A percentile compares a stretch with the other conserved stretches of the same genome.
phyloP scores from a whole-genome alignment of 2,888 invertebrate species.

The Salpingus planirostris region DNA sequence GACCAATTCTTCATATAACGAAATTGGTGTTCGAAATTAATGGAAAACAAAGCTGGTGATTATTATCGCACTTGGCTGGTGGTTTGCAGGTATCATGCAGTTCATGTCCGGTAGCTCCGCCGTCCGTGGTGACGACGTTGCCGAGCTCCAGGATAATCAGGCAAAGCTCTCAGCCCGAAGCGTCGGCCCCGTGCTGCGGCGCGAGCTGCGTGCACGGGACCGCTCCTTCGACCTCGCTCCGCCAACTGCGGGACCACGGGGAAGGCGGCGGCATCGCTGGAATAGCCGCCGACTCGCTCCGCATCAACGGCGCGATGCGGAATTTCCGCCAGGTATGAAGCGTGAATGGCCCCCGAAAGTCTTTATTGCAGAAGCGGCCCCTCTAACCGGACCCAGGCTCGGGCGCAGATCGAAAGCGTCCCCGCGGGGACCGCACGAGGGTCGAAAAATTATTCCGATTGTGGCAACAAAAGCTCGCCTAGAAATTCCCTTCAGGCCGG shows the following conservation, averaged over 20 bases:
- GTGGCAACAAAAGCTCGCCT: too few species aligned
- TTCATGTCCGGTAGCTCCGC: constrained; percentile 59
- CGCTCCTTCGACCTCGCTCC: constrained; percentile 75
- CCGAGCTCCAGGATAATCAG: constrained; percentile 71
- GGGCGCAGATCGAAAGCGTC: constrained; percentile 3
- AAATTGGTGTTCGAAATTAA: constrained; percentile 25
- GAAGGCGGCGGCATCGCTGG: constrained; percentile 85
- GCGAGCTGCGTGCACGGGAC: constrained; percentile 58
- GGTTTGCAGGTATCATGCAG: constrained; percentile 44
- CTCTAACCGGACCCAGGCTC: too few species aligned
- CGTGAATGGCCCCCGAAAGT: constrained; percentile 14
- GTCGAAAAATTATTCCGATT: too few species aligned
- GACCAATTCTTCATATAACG: constrained; percentile 30
- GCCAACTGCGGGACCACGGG: constrained; percentile 60
- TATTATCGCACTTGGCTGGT: constrained; percentile 24
- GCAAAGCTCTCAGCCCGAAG: constrained; percentile 80
- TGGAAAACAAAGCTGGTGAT: constrained; percentile 3
- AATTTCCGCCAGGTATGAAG: constrained; percentile 85
- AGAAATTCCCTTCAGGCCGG: too few species aligned
- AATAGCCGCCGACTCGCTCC: constrained; percentile 90
- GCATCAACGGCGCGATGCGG: constrained; percentile 93
- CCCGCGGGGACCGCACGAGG: too few species aligned
- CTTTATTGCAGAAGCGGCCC: constrained; percentile 9
- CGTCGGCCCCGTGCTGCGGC: constrained; percentile 51
- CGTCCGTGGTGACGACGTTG: constrained; percentile 61